Evolutionary conservation across 1,140 invertebrate genomes (phyloP).

Genomic region (Platorchestia sp.): DNA sequence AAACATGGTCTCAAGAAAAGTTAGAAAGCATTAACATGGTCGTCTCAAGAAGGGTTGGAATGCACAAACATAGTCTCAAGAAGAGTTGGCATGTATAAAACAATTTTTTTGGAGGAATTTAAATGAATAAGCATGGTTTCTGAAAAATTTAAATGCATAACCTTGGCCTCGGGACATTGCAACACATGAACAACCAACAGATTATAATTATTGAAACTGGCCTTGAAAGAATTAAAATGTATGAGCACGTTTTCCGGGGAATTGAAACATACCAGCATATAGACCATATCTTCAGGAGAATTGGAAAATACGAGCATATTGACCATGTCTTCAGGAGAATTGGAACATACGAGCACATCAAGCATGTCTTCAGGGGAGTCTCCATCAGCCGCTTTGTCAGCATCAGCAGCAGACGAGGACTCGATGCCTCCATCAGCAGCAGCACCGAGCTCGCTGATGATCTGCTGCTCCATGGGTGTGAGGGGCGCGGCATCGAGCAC

Average conservation of each 20-base stretch:
- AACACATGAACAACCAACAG: too few species aligned
- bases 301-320: neutral
- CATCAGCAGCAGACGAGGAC: neutral
- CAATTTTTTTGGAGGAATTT: neutral
- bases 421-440: slow-evolving; percentile 13
- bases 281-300: neutral
- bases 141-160: too few species aligned
- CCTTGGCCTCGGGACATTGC: too few species aligned
- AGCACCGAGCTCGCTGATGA: slow-evolving; percentile 36
- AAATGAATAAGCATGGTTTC: neutral
- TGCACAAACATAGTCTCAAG: neutral
- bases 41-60: too few species aligned
- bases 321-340: neutral
- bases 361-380: slow-evolving; percentile 23
- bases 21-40: too few species aligned
- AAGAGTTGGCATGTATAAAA: too few species aligned
- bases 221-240: too few species aligned
- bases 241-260: neutral
- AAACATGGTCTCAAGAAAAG: too few species aligned
- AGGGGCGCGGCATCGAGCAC: slow-evolving; percentile 38
- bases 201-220: too few species aligned
- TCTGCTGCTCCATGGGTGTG: slow-evolving; percentile 49
- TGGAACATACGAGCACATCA: slow-evolving; percentile 15
- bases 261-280: slow-evolving; percentile 1
- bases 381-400: slow-evolving; percentile 8